Evolutionary conservation across 2,888 invertebrate genomes (phyloP), one percentile per base, ranked within the genome.

Genomic region (Conistra vaccinii): DNA sequence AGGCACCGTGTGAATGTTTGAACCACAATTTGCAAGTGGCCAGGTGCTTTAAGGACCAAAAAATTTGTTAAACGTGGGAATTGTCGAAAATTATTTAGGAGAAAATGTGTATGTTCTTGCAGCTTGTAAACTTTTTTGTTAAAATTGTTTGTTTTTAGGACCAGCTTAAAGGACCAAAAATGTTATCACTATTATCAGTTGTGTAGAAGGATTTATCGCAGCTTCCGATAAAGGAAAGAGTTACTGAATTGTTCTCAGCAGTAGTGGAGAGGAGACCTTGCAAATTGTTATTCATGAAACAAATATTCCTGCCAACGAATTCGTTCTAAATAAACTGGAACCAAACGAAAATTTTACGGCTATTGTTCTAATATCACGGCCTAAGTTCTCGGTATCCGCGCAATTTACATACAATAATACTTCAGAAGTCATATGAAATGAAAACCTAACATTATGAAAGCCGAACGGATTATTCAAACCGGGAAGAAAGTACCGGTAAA

Each of bases 401-500:
- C 42, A 73, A 85, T 86, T 88, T 61, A 63, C 88, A 88, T 84
- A 88, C 82, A 86, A 84, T 86, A 65, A 55, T 39, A 65, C 45
- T 73, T 76, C 69, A 75, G 70, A 42, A 75, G 67, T 60, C 65
- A 62, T 74, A 73, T 73, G 29, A 72, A 77, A 73, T 73, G 48
- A 65, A 67, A 72, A 68, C 66, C 35, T 45, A 26, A 67, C 48
- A 26, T 32, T 51, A 62, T 82, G 62, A 73, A 80, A 69, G 60
- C 32, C 57, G 17, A 65, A 63, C 61, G 32, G 12, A 53, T 70
- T 51, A 71, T 67, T 62, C 45, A 39, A 68, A 67, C 68, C 60
- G 45, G 39, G 73, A 85, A 79, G 81, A 88, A 82, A 87, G 78
- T 65, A 79, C 78, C 89, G 92, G 93, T 93, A 94, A 93, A 92